phyloP scores from a whole-genome alignment of 2,888 invertebrate genomes.

The Palloptera scutellata region DNA sequence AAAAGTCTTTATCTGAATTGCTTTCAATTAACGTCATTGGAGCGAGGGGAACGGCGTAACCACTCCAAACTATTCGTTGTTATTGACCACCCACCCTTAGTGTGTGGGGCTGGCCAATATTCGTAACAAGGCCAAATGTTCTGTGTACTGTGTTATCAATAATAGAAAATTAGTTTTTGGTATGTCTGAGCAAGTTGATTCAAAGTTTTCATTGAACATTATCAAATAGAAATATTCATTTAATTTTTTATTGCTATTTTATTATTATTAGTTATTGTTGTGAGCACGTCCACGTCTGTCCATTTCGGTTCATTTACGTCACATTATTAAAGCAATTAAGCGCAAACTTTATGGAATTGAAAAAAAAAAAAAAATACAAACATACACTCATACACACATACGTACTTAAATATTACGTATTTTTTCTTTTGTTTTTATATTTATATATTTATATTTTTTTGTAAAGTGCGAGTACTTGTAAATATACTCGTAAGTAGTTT shows the following conservation, averaged over 20 bases:
- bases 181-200: too few species aligned
- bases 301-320: constrained; percentile 25
- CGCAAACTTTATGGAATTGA: constrained; percentile 11
- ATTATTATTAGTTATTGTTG: not conserved
- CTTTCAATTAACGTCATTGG: constrained; percentile 55
- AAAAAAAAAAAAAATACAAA: not conserved
- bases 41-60: constrained; percentile 7
- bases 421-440: too few species aligned
- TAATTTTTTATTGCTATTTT: constrained; percentile 12
- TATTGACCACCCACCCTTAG: constrained; percentile 18
- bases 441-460: too few species aligned
- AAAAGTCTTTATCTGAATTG: too few species aligned
- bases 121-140: too few species aligned
- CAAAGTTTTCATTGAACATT: constrained; percentile 23
- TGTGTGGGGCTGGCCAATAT: too few species aligned
- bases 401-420: not conserved
- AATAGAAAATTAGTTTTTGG: too few species aligned
- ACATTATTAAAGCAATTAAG: constrained; percentile 32
- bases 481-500: too few species aligned
- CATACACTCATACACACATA: not conserved
- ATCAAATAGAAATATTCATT: constrained; percentile 13
- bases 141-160: too few species aligned
- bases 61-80: not conserved
- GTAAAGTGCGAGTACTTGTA: too few species aligned
- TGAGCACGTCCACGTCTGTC: constrained; percentile 7